These are phyloP conservation scores for Microchrysa polita DNA, from an alignment of 2,888 invertebrate species.

Conservation along the genomic window DNA sequence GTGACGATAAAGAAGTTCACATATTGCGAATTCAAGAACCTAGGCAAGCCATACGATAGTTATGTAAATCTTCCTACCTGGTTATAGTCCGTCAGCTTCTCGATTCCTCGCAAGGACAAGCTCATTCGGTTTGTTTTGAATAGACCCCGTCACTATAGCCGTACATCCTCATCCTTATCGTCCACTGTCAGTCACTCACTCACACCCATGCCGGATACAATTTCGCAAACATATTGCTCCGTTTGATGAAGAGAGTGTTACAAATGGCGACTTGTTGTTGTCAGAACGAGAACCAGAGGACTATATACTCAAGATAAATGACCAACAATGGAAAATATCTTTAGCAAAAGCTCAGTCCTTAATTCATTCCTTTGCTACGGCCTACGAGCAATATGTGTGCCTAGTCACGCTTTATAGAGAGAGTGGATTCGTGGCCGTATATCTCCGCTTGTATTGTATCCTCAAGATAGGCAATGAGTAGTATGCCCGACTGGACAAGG, in stretches of 20 bases:
- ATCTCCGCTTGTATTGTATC: slow-evolving; percentile 5
- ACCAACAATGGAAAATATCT: slow-evolving; percentile 47
- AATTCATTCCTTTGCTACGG: slow-evolving; percentile 19
- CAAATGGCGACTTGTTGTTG: slow-evolving; percentile 48
- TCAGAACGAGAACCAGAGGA: slow-evolving; percentile 44
- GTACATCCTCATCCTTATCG: background rate
- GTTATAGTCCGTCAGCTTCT: background rate
- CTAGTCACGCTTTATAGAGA: background rate
- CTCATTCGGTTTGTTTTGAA: background rate
- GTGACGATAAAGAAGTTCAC: background rate
- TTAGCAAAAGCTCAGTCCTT: slow-evolving; percentile 41
- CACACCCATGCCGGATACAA: slow-evolving; percentile 18
- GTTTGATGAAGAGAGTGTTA: slow-evolving; percentile 46
- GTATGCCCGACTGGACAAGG: slow-evolving; percentile 2
- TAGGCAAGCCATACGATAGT: background rate
- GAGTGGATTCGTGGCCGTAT: background rate
- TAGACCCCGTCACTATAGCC: background rate
- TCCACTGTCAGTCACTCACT: slow-evolving; percentile 10
- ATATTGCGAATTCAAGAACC: background rate
- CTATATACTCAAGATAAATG: slow-evolving; percentile 47
- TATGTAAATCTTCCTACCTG: slow-evolving; percentile 28
- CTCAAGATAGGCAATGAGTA: slow-evolving; percentile 6
- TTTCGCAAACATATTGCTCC: slow-evolving; percentile 36
- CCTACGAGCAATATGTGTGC: background rate
- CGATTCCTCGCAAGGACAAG: too few relatives aligned